Base-by-base conservation (phyloP, 30 jellyfish, hydroid and myxozoan species). In the Haliclystus octoradiatus region DNA sequence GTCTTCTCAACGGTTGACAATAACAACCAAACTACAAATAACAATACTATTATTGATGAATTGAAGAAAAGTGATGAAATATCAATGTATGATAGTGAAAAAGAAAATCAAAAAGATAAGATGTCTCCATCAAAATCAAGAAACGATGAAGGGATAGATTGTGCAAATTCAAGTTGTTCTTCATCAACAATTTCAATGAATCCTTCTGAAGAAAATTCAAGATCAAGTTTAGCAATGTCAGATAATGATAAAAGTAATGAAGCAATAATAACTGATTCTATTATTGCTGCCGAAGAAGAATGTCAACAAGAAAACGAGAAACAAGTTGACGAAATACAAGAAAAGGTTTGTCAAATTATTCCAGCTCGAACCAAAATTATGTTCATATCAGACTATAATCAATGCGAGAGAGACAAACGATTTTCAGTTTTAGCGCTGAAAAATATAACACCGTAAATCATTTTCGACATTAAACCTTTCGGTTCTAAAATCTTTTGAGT, bases 261-360 rank as follows among this genome's bases (percentile, higher is more conserved):
- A 15, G 49, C 61, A 47, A 62, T 26, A 28, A 19, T 66, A 3
- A 71, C 82, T 53, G 81, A 67, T 23, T 32, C 30, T 0, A 69
- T 71, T 76, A 64, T 72, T 32, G 85, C 70, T 28, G 94, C 33
- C 47, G 93, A 79, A 29, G 79, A 50, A 51, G 51, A 52, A 28
- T 79, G 34, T 26, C 65, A 25, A 30, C 40, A 40, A 22, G 94
- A 72, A 28, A 70, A 72, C 34, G 74, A 63, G 50, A 68, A 47
- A 24, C 71, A 65, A 72, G 62, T 40, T 14, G 69, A 66, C 23
- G 33, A 67, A 28, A 29, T 35, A 1, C 49, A 47, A 28, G 35
- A 28, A 2, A 27, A 46, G 83, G 92, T 78, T n/a, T 9, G 74
- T 40, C 2, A 40, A 40, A 40, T 40, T n/a, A n/a, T n/a, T n/a